phyloP scores from a whole-genome alignment of 2,888 invertebrate genomes.

The Pediacus dermestoides region DNA sequence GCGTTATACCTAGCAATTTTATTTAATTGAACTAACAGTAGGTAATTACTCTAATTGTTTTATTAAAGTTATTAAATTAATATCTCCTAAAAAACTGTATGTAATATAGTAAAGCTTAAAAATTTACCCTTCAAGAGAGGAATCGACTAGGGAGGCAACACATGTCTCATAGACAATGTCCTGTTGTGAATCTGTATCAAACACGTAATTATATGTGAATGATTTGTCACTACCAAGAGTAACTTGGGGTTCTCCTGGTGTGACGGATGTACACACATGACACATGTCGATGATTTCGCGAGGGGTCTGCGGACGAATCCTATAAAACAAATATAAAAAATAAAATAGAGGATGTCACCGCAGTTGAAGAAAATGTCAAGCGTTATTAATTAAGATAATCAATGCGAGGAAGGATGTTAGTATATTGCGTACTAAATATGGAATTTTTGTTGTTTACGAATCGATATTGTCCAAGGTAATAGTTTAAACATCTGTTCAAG shows the following conservation, averaged over 20 bases:
- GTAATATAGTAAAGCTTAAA: conserved; percentile 4
- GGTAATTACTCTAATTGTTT: not conserved
- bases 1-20: conserved; percentile 69
- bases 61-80: not conserved
- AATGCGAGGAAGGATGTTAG: too few species aligned
- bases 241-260: conserved; percentile 87
- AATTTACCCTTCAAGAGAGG: conserved; percentile 81
- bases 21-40: not conserved
- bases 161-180: conserved; percentile 76
- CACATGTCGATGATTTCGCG: conserved; percentile 93
- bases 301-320: conserved; percentile 92
- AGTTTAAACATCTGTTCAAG: too few species aligned
- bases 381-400: too few species aligned
- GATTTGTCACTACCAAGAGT: conserved; percentile 90
- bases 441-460: too few species aligned
- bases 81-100: not conserved
- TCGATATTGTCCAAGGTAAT: too few species aligned
- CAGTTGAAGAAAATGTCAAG: too few species aligned
- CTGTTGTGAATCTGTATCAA: conserved; percentile 76
- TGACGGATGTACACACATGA: conserved; percentile 85
- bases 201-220: conserved; percentile 96
- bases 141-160: conserved; percentile 82
- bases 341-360: too few species aligned
- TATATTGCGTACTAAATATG: too few species aligned
- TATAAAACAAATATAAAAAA: conserved; percentile 54